phyloP scores from a whole-genome alignment of 2,113 vertebrate genomes.

The Tachysurus fulvidraco region DNA sequence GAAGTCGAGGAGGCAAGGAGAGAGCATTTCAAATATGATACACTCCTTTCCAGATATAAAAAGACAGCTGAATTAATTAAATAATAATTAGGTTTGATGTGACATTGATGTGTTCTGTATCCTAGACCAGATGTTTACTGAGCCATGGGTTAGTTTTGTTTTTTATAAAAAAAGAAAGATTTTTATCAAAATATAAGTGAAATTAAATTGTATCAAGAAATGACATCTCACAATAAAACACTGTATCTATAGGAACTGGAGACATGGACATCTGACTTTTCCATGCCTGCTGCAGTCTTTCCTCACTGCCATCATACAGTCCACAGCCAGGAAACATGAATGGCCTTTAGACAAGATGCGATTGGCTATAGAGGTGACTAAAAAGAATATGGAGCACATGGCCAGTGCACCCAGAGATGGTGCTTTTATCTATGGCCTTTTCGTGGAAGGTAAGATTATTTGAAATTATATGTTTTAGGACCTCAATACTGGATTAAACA shows the following conservation, averaged over 20 bases:
- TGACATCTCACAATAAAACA: conserved; percentile 28
- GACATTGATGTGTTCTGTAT: no score
- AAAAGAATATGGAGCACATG: conserved; percentile 71
- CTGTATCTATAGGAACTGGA: conserved; percentile 72
- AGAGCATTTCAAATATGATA: no score
- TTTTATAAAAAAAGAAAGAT: no score
- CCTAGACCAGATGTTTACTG: no score
- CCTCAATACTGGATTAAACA: background rate
- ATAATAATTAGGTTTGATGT: no score
- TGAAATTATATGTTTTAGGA: background rate
- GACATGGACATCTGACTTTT: conserved; percentile 73
- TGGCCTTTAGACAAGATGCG: conserved; percentile 81
- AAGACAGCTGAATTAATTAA: no score
- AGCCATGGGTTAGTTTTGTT: no score
- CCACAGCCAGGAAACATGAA: conserved; percentile 74
- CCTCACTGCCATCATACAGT: conserved; percentile 71
- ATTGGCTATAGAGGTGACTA: conserved; percentile 75
- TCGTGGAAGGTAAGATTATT: conserved; percentile 73
- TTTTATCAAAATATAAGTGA: background rate
- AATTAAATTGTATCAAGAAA: background rate
- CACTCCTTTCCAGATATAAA: no score
- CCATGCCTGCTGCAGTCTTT: conserved; percentile 72
- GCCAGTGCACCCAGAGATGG: conserved; percentile 74
- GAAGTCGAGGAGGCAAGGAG: no score
- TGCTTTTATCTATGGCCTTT: conserved; percentile 70